Percentiles rank a stretch among this genome's conserved stretches.
These are phyloP conservation scores for Drosophila kanapiae DNA, from an alignment of 1,140 invertebrate species.

Conservation along the genomic window DNA sequence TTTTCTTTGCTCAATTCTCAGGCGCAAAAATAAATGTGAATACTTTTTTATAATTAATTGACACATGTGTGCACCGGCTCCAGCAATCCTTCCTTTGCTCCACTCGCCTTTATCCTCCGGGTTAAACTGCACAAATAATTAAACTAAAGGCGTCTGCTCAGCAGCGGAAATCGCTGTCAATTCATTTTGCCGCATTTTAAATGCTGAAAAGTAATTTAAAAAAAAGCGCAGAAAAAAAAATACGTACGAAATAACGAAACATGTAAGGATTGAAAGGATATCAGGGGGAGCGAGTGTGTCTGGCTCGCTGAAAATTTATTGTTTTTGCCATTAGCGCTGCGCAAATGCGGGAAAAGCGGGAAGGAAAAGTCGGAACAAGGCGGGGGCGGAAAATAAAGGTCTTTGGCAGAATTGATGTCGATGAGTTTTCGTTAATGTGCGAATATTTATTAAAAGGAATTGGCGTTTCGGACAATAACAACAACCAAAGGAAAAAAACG, in stretches of 20 bases:
- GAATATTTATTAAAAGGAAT: slow-evolving; percentile 80
- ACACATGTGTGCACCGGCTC: slow-evolving; percentile 62
- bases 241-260: slow-evolving; percentile 33
- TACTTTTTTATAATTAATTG: slow-evolving; percentile 72
- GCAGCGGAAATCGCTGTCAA: slow-evolving; percentile 73
- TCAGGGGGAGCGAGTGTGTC: slow-evolving; percentile 32
- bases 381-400: slow-evolving; percentile 18
- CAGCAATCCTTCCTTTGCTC: slow-evolving; percentile 19
- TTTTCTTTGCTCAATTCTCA: slow-evolving; percentile 37
- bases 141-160: slow-evolving; percentile 68
- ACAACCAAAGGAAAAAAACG: background rate
- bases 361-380: slow-evolving; percentile 16
- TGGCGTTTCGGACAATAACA: slow-evolving; percentile 29
- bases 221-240: background rate
- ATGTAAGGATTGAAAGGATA: slow-evolving; percentile 75
- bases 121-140: slow-evolving; percentile 69
- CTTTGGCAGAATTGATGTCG: slow-evolving; percentile 52
- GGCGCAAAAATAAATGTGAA: slow-evolving; percentile 46
- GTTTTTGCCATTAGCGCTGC: slow-evolving; percentile 78
- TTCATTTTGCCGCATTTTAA: slow-evolving; percentile 82
- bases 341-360: slow-evolving; percentile 59
- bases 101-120: slow-evolving; percentile 33
- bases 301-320: slow-evolving; percentile 71
- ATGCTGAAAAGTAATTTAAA: slow-evolving; percentile 75
- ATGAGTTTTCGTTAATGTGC: slow-evolving; percentile 74